Conservation (phyloP, 1,140 invertebrate species). For the Varroa destructor region DNA sequence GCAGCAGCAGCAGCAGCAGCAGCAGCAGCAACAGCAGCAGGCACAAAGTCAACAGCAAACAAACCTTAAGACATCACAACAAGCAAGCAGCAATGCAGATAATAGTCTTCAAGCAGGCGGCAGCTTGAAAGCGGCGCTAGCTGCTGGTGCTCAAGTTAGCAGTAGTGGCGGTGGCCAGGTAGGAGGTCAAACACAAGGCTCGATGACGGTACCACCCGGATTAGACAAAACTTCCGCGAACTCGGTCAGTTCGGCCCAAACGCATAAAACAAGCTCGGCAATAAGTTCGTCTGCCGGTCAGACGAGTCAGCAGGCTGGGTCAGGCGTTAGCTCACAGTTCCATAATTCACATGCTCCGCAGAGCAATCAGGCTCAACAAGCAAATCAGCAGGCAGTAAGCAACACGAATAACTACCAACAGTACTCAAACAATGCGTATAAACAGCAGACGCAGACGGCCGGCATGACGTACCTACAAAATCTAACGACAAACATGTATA, state of each 20-base stretch:
- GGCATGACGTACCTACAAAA: constrained; percentile 23
- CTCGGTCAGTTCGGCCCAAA: constrained; percentile 6
- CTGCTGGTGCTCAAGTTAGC: no score
- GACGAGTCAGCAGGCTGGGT: neutral
- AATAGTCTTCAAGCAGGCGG: no score
- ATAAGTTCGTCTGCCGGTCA: neutral
- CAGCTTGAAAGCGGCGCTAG: no score
- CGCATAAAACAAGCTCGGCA: neutral
- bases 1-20: no score
- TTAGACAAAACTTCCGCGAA: constrained; percentile 5
- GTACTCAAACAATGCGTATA: constrained; percentile 21
- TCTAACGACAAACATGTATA: constrained; percentile 2
- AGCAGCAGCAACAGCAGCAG: no score
- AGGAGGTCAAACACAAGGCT: neutral
- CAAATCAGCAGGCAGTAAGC: neutral
- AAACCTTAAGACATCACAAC: no score
- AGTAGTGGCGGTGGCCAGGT: no score
- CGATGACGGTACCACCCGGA: constrained; percentile 16
- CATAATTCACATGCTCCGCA: neutral
- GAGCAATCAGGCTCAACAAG: constrained; percentile 15
- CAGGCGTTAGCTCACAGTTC: constrained; percentile 1
- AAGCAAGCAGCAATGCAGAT: no score
- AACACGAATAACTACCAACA: constrained; percentile 12
- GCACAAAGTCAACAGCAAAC: no score
- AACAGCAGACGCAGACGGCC: neutral